These are phyloP conservation scores for Drosophila pseudotalamancana DNA, from an alignment of 2,888 invertebrate species.

Conservation along the genomic window DNA sequence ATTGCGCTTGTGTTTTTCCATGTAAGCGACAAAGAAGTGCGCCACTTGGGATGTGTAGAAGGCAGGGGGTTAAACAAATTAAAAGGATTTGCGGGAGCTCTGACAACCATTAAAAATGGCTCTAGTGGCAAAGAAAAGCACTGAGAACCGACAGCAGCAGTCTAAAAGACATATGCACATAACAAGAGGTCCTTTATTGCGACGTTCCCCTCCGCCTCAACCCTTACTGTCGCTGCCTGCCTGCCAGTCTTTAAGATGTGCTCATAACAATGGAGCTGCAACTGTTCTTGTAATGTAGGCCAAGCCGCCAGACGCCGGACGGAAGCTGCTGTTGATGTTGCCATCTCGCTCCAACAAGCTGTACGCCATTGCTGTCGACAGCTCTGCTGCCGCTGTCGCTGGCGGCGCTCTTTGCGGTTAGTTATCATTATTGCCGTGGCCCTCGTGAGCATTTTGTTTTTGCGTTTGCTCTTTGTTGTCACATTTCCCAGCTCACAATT, in stretches of 20 bases:
- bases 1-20: slow-evolving; percentile 65
- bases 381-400: slow-evolving; percentile 19
- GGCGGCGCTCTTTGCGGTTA: slow-evolving; percentile 65
- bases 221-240: slow-evolving; percentile 3
- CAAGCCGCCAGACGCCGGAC: slow-evolving; percentile 62
- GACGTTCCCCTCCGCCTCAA: slow-evolving; percentile 4
- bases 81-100: slow-evolving; percentile 53
- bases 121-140: slow-evolving; percentile 55
- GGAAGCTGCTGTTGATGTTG: slow-evolving; percentile 39
- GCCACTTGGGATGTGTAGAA: slow-evolving; percentile 8
- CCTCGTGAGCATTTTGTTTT: slow-evolving; percentile 52
- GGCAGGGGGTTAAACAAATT: slow-evolving; percentile 58
- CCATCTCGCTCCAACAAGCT: slow-evolving; percentile 47
- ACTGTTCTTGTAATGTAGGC: slow-evolving; percentile 75
- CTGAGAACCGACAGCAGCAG: slow-evolving; percentile 21
- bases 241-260: slow-evolving; percentile 1
- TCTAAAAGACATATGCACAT: slow-evolving; percentile 50
- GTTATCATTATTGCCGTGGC: slow-evolving; percentile 69
- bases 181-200: slow-evolving; percentile 51
- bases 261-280: slow-evolving; percentile 53
- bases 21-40: not conserved
- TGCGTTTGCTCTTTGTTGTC: slow-evolving; percentile 34
- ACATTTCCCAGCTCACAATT: slow-evolving; percentile 69
- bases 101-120: slow-evolving; percentile 67
- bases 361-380: slow-evolving; percentile 30